Evolutionary conservation across 2,797 vertebrate genomes (phyloP), one percentile per base, ranked within the genome.

Genomic region (Halcyon leucocephala): DNA sequence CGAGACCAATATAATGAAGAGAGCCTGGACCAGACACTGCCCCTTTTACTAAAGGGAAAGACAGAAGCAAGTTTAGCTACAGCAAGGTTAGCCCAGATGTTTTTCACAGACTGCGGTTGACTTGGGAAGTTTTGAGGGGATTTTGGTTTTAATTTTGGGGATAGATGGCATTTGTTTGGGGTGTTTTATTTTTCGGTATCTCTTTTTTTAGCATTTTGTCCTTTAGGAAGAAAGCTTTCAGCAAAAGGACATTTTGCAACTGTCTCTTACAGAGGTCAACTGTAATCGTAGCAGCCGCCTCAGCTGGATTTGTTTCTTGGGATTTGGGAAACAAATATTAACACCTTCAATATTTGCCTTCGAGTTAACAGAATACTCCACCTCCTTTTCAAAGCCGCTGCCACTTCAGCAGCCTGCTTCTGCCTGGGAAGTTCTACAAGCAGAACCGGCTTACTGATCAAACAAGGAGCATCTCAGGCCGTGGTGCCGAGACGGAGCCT

Each of bases 381-480:
- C 5, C 65, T 48, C 39, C 29, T 73, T 70, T 52, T 9, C 54
- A 44, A 51, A 76, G 65, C 15, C 42, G 37, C 33, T 78, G 46
- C 55, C 79, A 54, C 58, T 71, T 52, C 12, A 65, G 62, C 52
- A 60, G 46, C 4, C 55, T 57, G 78, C 48, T 61, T 65, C 71
- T 66, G 48, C 11, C 84, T 62, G 35, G 29, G 31, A 37, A 35
- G 31, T 29, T 21, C 26, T 1, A n/a, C 5, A 67, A 72, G 69
- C 65, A 93, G 42, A 87, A 83, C 54, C 5, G 22, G 46, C 39
- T 89, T 8, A 19, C 0, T 25, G 64, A 70, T 46, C 65, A 70
- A 80, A 71, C 26, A 28, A 17, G 1, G 0, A 0, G 1, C 62
- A 64, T 13, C 73, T 69, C 42, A 12, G 3, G 31, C 20, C 3